phyloP scores from a whole-genome alignment of 2,113 vertebrate genomes.

The Phaethon lepturus region DNA sequence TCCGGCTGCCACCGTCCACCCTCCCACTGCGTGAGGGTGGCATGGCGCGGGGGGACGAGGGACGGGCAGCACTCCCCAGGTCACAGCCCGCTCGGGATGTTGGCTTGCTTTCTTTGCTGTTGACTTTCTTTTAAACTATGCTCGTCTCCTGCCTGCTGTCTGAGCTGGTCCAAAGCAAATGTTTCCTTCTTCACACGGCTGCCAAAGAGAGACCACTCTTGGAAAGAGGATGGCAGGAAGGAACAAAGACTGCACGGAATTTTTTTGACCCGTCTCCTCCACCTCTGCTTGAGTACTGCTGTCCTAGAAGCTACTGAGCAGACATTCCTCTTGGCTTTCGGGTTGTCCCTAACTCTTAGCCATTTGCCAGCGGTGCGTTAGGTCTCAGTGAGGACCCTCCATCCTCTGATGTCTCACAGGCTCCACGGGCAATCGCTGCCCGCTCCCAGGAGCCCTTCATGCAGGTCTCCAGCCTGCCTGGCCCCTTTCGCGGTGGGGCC shows the following conservation, averaged over 20 bases:
- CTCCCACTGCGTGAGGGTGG: not conserved
- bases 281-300: not conserved
- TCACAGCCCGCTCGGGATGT: not conserved
- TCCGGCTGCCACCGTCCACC: not conserved
- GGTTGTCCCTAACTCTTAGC: not conserved
- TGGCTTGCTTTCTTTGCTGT: slow-evolving; percentile 11
- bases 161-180: slow-evolving; percentile 43
- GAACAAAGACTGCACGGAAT: not conserved
- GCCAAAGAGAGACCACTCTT: slow-evolving; percentile 40
- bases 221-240: slow-evolving; percentile 27
- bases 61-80: not conserved
- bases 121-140: slow-evolving; percentile 28
- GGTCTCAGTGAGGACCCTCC: not conserved
- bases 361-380: not conserved
- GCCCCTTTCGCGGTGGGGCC: not conserved
- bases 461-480: not conserved
- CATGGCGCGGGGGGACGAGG: not conserved
- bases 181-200: not conserved
- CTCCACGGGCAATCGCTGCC: fast-evolving
- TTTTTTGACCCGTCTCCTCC: not conserved
- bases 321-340: not conserved
- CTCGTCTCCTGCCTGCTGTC: not conserved
- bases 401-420: not conserved
- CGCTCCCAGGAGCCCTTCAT: not conserved
- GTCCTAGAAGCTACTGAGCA: not conserved